Evolutionary conservation across 2,797 vertebrate species (phyloP), one percentile per base, ranked within the genome.

Genomic region (Coccyzus lansbergi): DNA sequence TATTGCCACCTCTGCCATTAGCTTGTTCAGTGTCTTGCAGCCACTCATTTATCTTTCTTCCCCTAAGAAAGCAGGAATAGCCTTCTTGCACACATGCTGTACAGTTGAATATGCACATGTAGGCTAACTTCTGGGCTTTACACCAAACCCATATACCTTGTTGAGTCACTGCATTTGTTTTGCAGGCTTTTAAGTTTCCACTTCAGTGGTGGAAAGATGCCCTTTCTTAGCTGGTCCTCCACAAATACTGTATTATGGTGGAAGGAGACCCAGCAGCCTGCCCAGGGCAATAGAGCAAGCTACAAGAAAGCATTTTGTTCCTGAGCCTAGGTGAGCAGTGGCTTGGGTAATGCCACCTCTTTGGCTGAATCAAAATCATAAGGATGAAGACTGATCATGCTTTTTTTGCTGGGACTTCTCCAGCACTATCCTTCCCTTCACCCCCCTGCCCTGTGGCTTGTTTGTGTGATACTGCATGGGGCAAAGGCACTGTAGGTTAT

Each of bases 261-360:
- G 7, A 65, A 42, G n/a, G 40, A 52, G 63, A 64, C 17, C 5
- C 0, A 0, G 19, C 58, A 67, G 33, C 72, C 38, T 51, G 42
- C 12, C 9, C 1, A n/a, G 4, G 52, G 28, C 36, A 11, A 36
- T 72, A 64, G 24, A 49, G 12, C 5, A 22, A 63, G 24, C 58
- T 52, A 31, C 10, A 14, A 10, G 38, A 52, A 34, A 51, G 34
- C 1, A 0, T 59, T 71, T 38, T 31, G 52, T 22, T 76, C 40
- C 55, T 7, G 8, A 40, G 10, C 21, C 21, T 0, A 0, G 0
- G 12, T 38, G 44, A 59, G 48, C 0, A 0, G 25, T 55, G 36
- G 20, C 24, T 91, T 71, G 31, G 64, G 29, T 77, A 29, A 1
- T 8, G 11, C 33, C 25, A 20, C 24, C 56, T 72, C 77, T 76